Base-by-base conservation (phyloP, 2,113 vertebrate species). In the Diphyllodes magnificus region DNA sequence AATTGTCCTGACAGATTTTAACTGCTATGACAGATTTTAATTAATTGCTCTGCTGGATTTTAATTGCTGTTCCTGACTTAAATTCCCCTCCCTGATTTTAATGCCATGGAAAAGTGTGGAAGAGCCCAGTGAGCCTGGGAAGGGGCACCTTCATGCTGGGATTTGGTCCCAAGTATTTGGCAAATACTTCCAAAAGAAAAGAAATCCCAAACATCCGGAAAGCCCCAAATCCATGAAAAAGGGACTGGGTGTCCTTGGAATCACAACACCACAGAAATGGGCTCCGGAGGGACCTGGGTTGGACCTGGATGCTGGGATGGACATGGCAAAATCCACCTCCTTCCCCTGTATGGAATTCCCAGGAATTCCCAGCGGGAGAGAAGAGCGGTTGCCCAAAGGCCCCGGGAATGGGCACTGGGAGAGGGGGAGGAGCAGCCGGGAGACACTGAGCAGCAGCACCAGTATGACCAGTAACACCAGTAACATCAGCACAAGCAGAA, bases 341-440 rank as follows among this genome's bases (percentile, higher is more conserved):
- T 59, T 65, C 59, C 40, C 59, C 61, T 33, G 35, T 1, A 4
- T 1, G 9, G 24, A 7, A 21, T 51, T 47, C n/a, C 7, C 0
- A 9, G 44, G 2, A 6, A 53, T 59, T 60, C 39, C 30, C 0
- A 0, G 16, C 0, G 1, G 39, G 56, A 7, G 15, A 28, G 19
- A 42, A 45, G 6, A 1, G 17, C 7, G 7, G 35, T n/a, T 60
- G 3, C 65, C 49, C 44, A 18, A 37, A 65, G 44, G 40, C 40
- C 13, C 27, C 1, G 4, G 66, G 28, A 47, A 23, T 3, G 57
- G 57, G 57, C 57, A 31, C 31, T 10, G 61, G 35, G 61, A 50
- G 9, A 39, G 59, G 59, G 54, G 20, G 25, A 44, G 37, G 9
- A 27, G 71, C 31, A 44, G 53, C 21, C 42, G 61, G 71, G 51